These are phyloP conservation scores for Leucoptera coffeella DNA, from an alignment of 2,888 invertebrate genomes.

Conservation along the genomic window DNA sequence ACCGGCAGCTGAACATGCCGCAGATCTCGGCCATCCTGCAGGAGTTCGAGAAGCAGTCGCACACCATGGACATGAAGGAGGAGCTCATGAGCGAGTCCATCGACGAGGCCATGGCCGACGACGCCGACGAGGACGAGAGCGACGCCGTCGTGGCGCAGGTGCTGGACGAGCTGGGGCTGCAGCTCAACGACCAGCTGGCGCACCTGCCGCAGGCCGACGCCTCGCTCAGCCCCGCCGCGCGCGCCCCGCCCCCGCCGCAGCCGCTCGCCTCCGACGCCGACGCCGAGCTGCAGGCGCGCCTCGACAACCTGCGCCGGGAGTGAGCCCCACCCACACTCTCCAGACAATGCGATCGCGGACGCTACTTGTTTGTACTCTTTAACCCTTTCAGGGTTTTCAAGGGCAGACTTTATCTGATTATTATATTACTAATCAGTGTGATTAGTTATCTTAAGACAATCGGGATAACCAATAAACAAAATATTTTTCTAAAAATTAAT, in stretches of 20 bases:
- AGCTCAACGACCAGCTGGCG: slow-evolving; percentile 86
- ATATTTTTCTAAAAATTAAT: too few relatives aligned
- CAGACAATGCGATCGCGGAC: too few relatives aligned
- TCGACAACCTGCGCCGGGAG: slow-evolving; percentile 90
- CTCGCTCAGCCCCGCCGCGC: slow-evolving; percentile 25
- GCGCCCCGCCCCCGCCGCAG: slow-evolving; percentile 92
- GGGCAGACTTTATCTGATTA: too few relatives aligned
- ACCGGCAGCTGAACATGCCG: slow-evolving; percentile 92
- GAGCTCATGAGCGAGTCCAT: slow-evolving; percentile 99
- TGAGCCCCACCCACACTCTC: too few relatives aligned
- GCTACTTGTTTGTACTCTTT: too few relatives aligned
- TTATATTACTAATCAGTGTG: too few relatives aligned
- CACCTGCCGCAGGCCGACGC: slow-evolving; percentile 71
- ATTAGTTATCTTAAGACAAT: too few relatives aligned
- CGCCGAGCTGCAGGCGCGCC: slow-evolving; percentile 93
- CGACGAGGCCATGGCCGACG: slow-evolving; percentile 98
- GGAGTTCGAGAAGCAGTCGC: slow-evolving; percentile 98
- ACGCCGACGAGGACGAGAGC: slow-evolving; percentile 97
- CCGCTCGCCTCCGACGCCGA: slow-evolving; percentile 76
- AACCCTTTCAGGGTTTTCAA: too few relatives aligned
- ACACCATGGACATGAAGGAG: slow-evolving; percentile 99
- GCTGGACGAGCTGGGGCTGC: slow-evolving; percentile 93
- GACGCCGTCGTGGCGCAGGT: slow-evolving; percentile 95
- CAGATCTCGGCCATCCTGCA: slow-evolving; percentile 91
- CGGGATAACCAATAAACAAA: too few relatives aligned